Conservation (phyloP, 2,113 vertebrate species). For the Drymodes brunneopygia region DNA sequence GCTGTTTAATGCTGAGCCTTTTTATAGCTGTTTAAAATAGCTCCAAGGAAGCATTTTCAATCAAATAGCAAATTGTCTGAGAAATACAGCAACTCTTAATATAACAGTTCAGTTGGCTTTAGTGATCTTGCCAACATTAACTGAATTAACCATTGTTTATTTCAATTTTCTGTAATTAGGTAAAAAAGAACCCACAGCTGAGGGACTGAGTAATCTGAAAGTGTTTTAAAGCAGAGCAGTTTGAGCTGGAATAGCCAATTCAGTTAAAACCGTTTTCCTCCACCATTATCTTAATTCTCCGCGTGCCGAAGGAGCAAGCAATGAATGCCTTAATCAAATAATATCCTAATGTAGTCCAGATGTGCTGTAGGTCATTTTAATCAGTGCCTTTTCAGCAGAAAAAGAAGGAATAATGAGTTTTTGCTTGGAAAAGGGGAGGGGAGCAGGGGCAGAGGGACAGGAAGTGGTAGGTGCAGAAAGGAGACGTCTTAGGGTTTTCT, state of each 20-base stretch:
- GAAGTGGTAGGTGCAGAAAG: not conserved
- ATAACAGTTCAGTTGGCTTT: not conserved
- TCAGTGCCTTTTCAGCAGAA: slow-evolving; percentile 14
- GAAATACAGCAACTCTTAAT: not conserved
- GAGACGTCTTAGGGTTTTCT: not conserved
- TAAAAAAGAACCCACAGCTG: not conserved
- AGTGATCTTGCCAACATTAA: not conserved
- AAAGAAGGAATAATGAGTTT: not conserved
- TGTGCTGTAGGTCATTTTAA: slow-evolving; percentile 25
- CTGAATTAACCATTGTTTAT: not conserved
- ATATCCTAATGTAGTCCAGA: slow-evolving; percentile 67
- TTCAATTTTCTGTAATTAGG: not conserved
- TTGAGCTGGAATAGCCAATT: not conserved
- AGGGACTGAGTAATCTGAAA: not conserved
- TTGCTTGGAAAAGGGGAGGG: not conserved
- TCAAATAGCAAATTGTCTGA: not conserved
- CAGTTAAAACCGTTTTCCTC: not conserved
- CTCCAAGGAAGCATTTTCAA: not conserved
- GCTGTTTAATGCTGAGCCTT: not conserved
- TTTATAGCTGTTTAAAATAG: not conserved
- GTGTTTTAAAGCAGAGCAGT: not conserved
- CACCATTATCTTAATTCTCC: not conserved
- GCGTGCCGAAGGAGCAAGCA: not conserved
- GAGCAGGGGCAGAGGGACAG: not conserved
- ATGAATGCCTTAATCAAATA: slow-evolving; percentile 63